These are phyloP conservation scores for Agrypnus murinus DNA, from an alignment of 2,888 invertebrate genomes.

Conservation along the genomic window DNA sequence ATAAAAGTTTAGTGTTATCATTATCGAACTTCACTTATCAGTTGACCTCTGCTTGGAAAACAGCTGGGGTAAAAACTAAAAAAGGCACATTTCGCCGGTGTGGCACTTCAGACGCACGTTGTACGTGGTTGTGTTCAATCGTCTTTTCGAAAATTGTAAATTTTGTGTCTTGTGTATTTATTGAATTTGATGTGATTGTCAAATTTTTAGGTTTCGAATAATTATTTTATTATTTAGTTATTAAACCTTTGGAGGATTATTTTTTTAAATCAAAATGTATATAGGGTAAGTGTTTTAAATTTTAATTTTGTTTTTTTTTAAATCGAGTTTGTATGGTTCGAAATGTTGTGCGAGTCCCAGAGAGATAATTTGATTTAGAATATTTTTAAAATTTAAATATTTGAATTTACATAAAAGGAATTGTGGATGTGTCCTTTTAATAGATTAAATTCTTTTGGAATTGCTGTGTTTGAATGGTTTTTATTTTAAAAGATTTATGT, in stretches of 20 bases:
- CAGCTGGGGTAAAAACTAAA: slow-evolving; percentile 41
- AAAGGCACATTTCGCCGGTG: slow-evolving; percentile 32
- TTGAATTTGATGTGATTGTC: slow-evolving; percentile 6
- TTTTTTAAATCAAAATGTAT: neutral
- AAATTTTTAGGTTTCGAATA: slow-evolving; percentile 12
- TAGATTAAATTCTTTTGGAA: too few species aligned
- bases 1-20: too few species aligned
- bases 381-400: too few species aligned
- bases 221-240: neutral
- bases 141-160: too few species aligned
- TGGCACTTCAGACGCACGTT: slow-evolving; percentile 27
- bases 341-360: too few species aligned
- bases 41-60: slow-evolving; percentile 38
- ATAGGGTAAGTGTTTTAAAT: slow-evolving; percentile 4
- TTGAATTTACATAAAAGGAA: too few species aligned
- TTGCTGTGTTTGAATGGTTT: too few species aligned
- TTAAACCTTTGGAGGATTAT: slow-evolving; percentile 13
- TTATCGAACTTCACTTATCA: slow-evolving; percentile 31
- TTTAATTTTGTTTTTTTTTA: neutral
- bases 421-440: too few species aligned
- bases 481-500: too few species aligned
- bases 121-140: slow-evolving; percentile 8
- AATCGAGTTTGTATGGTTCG: too few species aligned
- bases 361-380: too few species aligned
- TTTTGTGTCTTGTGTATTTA: slow-evolving; percentile 2